Conservation (phyloP, 2,797 vertebrate species). For the Euthynnus affinis region DNA sequence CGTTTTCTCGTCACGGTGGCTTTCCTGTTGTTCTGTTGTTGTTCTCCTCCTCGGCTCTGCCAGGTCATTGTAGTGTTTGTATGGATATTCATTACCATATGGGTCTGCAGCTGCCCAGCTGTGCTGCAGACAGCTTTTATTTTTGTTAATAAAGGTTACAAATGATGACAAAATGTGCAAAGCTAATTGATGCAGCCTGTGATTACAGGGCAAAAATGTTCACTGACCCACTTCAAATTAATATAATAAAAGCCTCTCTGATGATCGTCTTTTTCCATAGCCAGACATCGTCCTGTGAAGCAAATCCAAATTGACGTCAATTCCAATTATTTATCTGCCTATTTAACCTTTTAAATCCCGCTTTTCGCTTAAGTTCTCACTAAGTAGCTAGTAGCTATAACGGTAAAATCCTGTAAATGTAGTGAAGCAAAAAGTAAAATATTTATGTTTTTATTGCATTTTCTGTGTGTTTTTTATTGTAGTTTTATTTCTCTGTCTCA, state of each 20-base stretch:
- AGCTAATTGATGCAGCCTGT: constrained; percentile 48
- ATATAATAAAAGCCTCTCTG: constrained; percentile 31
- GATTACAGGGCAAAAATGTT: constrained; percentile 16
- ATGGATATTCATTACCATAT: not conserved
- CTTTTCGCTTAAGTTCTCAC: too few species aligned
- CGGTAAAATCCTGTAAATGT: too few species aligned
- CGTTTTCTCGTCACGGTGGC: constrained; percentile 4
- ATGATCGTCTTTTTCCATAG: constrained; percentile 56
- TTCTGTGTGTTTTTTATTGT: too few species aligned
- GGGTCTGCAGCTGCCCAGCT: constrained; percentile 39
- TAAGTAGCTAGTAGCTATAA: too few species aligned
- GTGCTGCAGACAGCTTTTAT: constrained; percentile 30
- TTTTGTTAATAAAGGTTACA: constrained; percentile 29
- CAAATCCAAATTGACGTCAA: not conserved
- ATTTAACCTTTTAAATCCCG: not conserved
- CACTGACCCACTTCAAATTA: constrained; percentile 7
- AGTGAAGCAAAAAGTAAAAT: too few species aligned
- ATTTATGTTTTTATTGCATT: too few species aligned
- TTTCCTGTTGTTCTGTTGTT: constrained; percentile 35
- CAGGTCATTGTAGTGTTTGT: constrained; percentile 9
- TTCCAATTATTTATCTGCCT: not conserved
- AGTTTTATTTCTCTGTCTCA: too few species aligned
- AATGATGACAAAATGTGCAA: constrained; percentile 36
- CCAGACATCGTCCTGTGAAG: not conserved
- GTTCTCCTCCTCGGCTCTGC: constrained; percentile 2